phyloP scores from a whole-genome alignment of 2,113 vertebrate genomes.

The Arvicanthis niloticus region DNA sequence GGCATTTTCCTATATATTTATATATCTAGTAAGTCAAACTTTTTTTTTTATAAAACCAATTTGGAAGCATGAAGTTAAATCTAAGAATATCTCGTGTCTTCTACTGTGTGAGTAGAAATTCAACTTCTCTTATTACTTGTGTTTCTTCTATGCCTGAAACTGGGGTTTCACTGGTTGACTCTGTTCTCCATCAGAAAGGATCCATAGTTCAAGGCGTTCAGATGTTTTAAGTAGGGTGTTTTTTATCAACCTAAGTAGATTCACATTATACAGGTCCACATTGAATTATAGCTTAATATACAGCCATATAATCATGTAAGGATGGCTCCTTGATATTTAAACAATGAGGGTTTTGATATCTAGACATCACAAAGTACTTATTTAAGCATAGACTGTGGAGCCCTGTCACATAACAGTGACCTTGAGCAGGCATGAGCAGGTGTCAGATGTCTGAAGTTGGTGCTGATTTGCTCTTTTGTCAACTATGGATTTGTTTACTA shows the following conservation, averaged over 20 bases:
- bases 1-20: neutral
- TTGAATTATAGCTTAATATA: neutral
- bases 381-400: too few species aligned
- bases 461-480: neutral
- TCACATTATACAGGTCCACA: neutral
- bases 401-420: too few species aligned
- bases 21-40: neutral
- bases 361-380: too few species aligned
- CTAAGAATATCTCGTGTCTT: neutral
- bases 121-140: neutral
- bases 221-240: neutral
- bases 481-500: neutral
- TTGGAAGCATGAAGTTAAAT: neutral
- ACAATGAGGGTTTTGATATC: too few species aligned
- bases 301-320: neutral
- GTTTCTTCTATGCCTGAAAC: neutral
- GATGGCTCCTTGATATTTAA: neutral
- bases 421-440: neutral
- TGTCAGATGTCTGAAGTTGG: neutral
- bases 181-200: neutral
- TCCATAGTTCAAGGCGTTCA: neutral
- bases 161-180: accelerated
- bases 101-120: accelerated
- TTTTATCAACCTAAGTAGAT: neutral
- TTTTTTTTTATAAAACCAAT: neutral